Evolutionary conservation across 2,113 vertebrate species (phyloP), one percentile per base, ranked within the genome.

Genomic region (Ochotona princeps): DNA sequence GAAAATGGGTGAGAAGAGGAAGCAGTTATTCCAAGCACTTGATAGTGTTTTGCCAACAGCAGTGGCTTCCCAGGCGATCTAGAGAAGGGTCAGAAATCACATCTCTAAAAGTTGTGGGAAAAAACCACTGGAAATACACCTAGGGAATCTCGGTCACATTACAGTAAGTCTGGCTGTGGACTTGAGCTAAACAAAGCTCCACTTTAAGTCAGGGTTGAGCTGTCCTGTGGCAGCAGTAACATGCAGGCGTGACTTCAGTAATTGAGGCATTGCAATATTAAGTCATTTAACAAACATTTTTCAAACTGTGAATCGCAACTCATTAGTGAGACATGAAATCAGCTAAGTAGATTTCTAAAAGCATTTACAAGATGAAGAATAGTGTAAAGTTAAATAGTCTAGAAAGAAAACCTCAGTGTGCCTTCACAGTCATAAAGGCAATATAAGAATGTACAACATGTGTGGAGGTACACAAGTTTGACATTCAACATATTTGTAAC

Each of bases 111-210:
- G 51, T 44, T 44, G 70, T 21, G 54, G 30, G 47, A 47, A 73
- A 61, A 69, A 81, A 92, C 61, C 91, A 54, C 70, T 49, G 28
- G 47, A 94, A 83, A 66, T 44, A 38, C 49, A 51, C 65, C 28
- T 80, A 66, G 66, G n/a, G 75, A 79, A 26, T 30, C 51, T 21
- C 20, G 9, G 49, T 84, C 47, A 44, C 32, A 63, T 88, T 82
- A 30, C 73, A 89, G 66, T 69, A 88, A 35, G 20, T 61, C 28
- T 60, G 11, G 8, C 28, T 63, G 12, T 26, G 44, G 84, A 17
- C 21, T 75, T 49, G 80, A 54, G 35, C 67, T 73, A 70, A 93
- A 80, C 30, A 75, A 90, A 94, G 65, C 23, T 21, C 83, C 66
- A 14, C 18, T 76, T 66, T 87, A n/a, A 74, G 20, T 25, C 35